Base-by-base conservation (phyloP, 92 coral and sea anemone genomes). In the Epizoanthus illoricatus region DNA sequence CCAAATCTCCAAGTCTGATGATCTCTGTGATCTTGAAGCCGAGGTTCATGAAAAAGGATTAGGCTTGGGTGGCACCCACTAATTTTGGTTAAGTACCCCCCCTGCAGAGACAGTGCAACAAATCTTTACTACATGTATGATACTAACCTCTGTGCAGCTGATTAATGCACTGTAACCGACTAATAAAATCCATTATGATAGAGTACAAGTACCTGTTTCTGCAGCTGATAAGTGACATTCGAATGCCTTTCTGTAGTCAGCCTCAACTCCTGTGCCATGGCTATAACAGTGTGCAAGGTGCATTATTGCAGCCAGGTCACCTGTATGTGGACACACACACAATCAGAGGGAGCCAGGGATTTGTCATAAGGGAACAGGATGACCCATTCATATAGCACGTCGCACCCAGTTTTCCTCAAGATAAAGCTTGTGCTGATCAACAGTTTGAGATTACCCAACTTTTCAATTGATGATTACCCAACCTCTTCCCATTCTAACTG, bases 211-310 rank as follows among this genome's bases (percentile, higher is more conserved):
- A 96, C 99, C 99, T 90, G 88, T 84, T 18, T 92, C 91, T 4
- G 99, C 98, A 47, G 98, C 99, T 28, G 83, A 74, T 56, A 86
- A 81, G 72, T 97, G 97, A 64, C 89, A 94, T 42, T 89, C 85
- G 52, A 94, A 97, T 8, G 98, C 85, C 70, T 94, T 93, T 17
- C 80, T 72, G 28, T 80, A 88, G 83, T 94, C 92, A 65, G 81
- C 82, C 49, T 88, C 84, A 8, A 92, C 92, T 11, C 99, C 99
- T 65, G 91, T 85, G 21, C 98, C 99, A 52, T 89, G 89, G 28
- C 93, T 90, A 78, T 94, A 97, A 66, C 94, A 91, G 74, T 95
- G 90, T n/a, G 98, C 99, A n/a, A 97, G 88, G 17, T 97, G 92
- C 90, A 97, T 89, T 43, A 83, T 81, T 12, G 98, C 93, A 5